Conservation (phyloP, 2,113 vertebrate genomes). For the Megaptera novaeangliae region DNA sequence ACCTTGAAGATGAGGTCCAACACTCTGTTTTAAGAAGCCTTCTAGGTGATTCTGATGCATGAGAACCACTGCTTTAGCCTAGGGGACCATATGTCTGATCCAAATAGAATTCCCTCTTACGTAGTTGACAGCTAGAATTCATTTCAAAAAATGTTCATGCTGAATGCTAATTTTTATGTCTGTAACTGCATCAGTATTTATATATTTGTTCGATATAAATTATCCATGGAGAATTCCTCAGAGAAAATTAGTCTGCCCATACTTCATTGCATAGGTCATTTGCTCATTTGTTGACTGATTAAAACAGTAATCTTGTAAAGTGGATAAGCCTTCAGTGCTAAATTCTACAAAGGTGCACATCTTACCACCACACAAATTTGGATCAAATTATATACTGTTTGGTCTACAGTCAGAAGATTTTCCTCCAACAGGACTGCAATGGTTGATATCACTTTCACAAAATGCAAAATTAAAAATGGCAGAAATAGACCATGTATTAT, state of each 20-base stretch:
- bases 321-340: neutral
- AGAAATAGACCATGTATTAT: neutral
- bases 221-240: slow-evolving; percentile 24
- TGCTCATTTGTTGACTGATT: slow-evolving; percentile 52
- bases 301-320: slow-evolving; percentile 38
- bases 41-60: neutral
- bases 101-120: neutral
- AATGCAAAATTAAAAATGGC: slow-evolving; percentile 32
- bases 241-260: slow-evolving; percentile 39
- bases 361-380: neutral
- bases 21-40: neutral
- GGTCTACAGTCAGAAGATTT: neutral
- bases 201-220: slow-evolving; percentile 42
- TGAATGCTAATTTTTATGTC: neutral
- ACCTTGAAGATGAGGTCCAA: neutral
- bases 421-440: neutral
- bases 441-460: neutral
- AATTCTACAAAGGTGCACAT: neutral
- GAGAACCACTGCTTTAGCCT: neutral
- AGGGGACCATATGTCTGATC: neutral
- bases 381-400: neutral
- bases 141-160: neutral
- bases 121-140: neutral
- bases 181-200: neutral
- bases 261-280: slow-evolving; percentile 13